Percentiles rank a stretch among this genome's conserved stretches.
Conservation (phyloP, 2,888 invertebrate species). For the Calameuta pallipes region DNA sequence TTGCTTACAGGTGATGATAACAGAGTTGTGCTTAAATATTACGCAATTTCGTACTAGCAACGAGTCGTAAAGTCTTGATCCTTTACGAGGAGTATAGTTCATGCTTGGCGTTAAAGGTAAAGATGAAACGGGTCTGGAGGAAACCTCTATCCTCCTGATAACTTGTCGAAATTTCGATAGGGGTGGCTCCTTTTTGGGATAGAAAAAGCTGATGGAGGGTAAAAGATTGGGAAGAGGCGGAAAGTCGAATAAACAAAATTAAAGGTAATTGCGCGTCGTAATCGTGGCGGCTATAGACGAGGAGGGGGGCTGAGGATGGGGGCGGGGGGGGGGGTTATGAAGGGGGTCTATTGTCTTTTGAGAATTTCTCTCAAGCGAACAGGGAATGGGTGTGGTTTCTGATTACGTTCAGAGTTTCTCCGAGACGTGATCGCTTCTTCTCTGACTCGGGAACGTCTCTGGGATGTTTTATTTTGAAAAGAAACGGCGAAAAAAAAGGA, state of each 20-base stretch:
- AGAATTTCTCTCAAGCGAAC: background rate
- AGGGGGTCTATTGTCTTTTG: background rate
- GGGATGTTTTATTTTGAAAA: background rate
- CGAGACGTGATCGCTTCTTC: background rate
- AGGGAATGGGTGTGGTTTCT: slow-evolving; percentile 5
- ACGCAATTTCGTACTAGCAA: background rate
- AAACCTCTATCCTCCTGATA: background rate
- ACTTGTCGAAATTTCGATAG: background rate
- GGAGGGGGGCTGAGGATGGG: background rate
- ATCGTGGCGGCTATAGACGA: background rate
- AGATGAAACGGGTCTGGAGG: background rate
- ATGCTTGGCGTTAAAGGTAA: background rate
- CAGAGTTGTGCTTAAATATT: background rate
- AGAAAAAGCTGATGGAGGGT: background rate
- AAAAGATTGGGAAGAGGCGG: background rate
- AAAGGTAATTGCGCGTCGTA: background rate
- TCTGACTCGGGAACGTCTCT: background rate
- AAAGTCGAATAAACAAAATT: background rate
- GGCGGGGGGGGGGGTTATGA: no score
- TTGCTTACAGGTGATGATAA: background rate
- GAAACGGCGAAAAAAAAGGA: slow-evolving; percentile 12
- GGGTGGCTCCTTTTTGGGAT: background rate
- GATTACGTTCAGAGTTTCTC: slow-evolving; percentile 3
- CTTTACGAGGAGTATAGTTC: background rate
- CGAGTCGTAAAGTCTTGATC: background rate